A percentile compares a stretch with the other conserved stretches of the same genome.
phyloP scores from a whole-genome alignment of 2,888 invertebrate genomes.

The Fragum fragum region DNA sequence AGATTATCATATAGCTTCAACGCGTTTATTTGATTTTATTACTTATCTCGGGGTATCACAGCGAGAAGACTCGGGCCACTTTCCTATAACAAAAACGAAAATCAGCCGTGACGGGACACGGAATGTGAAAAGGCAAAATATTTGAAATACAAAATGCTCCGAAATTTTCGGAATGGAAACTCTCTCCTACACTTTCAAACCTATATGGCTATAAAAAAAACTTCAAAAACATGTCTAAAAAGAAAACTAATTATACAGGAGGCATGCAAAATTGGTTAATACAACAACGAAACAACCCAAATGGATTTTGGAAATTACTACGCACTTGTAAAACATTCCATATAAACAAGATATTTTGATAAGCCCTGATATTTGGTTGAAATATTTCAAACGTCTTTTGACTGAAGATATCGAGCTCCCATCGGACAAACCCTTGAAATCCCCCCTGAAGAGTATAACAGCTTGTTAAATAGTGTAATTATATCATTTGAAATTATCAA shows the following conservation, averaged over 20 bases:
- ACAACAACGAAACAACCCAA: background rate
- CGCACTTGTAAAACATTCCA: background rate
- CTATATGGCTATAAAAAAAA: background rate
- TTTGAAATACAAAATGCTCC: background rate
- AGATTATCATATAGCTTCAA: no score
- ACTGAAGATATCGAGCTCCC: background rate
- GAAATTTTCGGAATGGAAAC: background rate
- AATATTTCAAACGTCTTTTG: background rate
- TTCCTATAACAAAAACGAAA: no score
- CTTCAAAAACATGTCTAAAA: conserved; percentile 5
- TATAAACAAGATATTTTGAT: background rate
- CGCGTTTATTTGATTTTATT: no score
- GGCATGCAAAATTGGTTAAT: background rate
- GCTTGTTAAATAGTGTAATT: background rate
- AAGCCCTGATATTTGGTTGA: background rate
- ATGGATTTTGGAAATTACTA: background rate
- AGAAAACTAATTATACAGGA: background rate
- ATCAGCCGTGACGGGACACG: conserved; percentile 5
- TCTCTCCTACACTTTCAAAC: background rate
- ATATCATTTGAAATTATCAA: conserved; percentile 3
- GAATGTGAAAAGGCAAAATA: conserved; percentile 16
- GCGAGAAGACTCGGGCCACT: no score
- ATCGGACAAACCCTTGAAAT: background rate
- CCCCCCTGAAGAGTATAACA: background rate
- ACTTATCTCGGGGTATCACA: no score